Evolutionary conservation across 2,888 invertebrate genomes (phyloP), one percentile per base, ranked within the genome.

Genomic region (Drosophila limbata): DNA sequence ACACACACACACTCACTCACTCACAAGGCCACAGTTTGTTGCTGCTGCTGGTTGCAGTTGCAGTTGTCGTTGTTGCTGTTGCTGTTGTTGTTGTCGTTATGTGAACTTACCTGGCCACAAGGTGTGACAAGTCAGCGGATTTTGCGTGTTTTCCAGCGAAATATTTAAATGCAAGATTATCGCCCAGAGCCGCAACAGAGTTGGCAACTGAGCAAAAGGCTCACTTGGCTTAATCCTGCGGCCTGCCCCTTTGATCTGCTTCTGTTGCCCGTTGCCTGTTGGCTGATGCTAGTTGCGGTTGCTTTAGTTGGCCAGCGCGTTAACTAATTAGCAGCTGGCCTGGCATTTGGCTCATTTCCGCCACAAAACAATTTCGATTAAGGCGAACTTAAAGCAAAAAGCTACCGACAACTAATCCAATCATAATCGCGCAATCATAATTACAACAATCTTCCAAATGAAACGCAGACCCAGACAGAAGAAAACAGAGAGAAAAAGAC

Each of bases 81-180:
- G 57, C 64, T 61, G 61, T 60, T 62, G 60, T 42, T 42, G 57
- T 67, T 61, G 72, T 42, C 35, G 61, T 56, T 66, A 56, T 61
- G 61, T 63, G 57, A 72, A 77, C 69, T 75, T 75, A 77, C 84
- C 81, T 86, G 84, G 68, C 66, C 69, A 60, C 71, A 86, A 87
- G 89, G 86, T 87, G 86, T 89, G 87, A 87, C 87, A 87, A 89
- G 86, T 88, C 89, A 87, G 88, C 81, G 89, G 86, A 87, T 89
- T 77, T 81, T 89, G 89, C 87, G 79, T 88, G 83, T 81, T 85
- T 88, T 85, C 89, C 79, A 69, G 76, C 81, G 84, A 89, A 85
- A 84, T 82, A 82, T 86, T 84, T 88, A 86, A 88, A 88, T 86
- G 84, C 72, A 77, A 85, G 86, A 85, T 88, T 86, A 86, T 88